phyloP scores from a whole-genome alignment of 2,113 vertebrate species.

The Pteropus alecto region DNA sequence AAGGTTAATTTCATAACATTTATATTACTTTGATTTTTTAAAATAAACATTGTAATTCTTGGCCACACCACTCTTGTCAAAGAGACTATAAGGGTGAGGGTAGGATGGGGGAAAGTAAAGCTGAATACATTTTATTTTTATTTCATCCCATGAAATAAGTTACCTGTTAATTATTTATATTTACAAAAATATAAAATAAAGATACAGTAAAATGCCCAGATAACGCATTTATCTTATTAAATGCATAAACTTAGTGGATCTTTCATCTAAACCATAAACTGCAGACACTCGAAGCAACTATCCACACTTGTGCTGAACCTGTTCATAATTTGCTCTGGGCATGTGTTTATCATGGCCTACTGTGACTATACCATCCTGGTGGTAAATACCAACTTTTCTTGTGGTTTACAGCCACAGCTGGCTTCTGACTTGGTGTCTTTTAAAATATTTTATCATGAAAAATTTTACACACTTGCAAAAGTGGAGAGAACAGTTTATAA shows the following conservation, averaged over 20 bases:
- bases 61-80: not conserved
- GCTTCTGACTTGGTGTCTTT: not conserved
- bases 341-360: not conserved
- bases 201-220: not conserved
- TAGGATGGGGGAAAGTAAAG: not conserved
- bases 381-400: not conserved
- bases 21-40: not conserved
- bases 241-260: not conserved
- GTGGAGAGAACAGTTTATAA: not conserved
- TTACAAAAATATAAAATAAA: conserved; percentile 41
- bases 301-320: conserved; percentile 24
- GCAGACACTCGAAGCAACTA: not conserved
- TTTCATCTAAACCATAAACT: not conserved
- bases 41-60: conserved; percentile 24
- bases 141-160: not conserved
- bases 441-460: not conserved
- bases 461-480: not conserved
- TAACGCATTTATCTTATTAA: not conserved
- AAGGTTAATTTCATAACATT: not conserved
- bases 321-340: conserved; percentile 2
- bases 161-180: not conserved
- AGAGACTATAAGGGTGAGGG: not conserved
- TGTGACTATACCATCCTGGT: not conserved
- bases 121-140: not conserved
- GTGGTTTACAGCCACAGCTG: not conserved